Conservation (phyloP, 2,797 vertebrate genomes). For the Margarornis squamiger region DNA sequence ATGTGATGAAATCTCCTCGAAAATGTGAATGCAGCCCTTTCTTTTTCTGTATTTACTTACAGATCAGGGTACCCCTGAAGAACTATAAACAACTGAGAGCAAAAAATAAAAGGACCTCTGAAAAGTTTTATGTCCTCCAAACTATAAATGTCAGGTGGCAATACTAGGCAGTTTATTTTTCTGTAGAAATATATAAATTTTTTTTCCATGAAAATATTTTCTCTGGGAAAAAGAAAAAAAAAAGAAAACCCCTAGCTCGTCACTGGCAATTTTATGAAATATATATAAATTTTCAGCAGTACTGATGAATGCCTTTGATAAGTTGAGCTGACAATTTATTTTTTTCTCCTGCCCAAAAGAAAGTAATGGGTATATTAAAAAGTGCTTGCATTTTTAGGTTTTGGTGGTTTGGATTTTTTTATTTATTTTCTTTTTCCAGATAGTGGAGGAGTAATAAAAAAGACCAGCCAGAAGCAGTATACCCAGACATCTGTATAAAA, state of each 20-base stretch:
- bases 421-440: background rate
- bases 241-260: background rate
- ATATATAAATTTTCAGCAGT: background rate
- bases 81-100: conserved; percentile 36
- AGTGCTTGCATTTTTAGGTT: background rate
- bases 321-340: background rate
- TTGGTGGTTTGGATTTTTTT: background rate
- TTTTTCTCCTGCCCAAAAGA: background rate
- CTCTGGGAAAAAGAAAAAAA: background rate
- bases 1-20: conserved; percentile 20
- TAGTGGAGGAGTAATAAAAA: background rate
- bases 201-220: conserved; percentile 15
- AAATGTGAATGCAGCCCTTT: conserved; percentile 40
- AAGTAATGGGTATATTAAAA: background rate
- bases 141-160: conserved; percentile 46
- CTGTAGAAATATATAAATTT: background rate
- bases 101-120: conserved; percentile 46
- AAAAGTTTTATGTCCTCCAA: conserved; percentile 44
- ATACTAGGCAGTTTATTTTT: conserved; percentile 47
- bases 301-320: background rate
- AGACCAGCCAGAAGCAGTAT: background rate
- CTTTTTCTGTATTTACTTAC: conserved; percentile 36
- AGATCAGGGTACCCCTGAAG: conserved; percentile 25
- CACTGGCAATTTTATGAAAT: conserved; percentile 17
- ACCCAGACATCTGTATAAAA: background rate